phyloP scores from a whole-genome alignment of 2,888 invertebrate species.

The Neocrepidodera transversa region DNA sequence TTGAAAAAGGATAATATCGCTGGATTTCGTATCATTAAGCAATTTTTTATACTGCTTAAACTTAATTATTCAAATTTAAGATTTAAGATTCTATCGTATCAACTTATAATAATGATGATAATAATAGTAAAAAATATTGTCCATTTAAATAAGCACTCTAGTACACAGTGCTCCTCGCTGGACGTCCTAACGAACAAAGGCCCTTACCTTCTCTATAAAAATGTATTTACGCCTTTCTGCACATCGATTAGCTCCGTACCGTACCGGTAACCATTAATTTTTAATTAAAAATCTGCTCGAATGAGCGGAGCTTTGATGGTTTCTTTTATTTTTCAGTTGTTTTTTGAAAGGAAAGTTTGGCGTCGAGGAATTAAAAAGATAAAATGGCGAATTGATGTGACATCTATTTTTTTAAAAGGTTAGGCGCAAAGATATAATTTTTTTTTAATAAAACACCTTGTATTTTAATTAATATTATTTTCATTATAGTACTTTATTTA shows the following conservation, averaged over 20 bases:
- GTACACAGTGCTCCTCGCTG: constrained; percentile 13
- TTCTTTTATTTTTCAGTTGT: constrained; percentile 27
- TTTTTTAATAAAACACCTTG: too few relatives aligned
- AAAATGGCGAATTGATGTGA: constrained; percentile 2
- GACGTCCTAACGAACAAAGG: constrained; percentile 51
- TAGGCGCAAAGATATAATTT: too few relatives aligned
- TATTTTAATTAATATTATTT: too few relatives aligned
- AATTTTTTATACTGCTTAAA: too few relatives aligned
- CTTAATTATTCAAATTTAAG: too few relatives aligned
- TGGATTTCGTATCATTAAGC: not conserved
- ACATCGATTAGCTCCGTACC: constrained; percentile 41
- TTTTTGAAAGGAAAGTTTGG: constrained; percentile 16
- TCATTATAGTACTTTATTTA: too few relatives aligned
- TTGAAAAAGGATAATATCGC: too few relatives aligned
- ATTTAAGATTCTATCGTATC: too few relatives aligned
- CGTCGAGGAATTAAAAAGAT: constrained; percentile 22
- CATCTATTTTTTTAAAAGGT: too few relatives aligned
- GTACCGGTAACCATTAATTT: constrained; percentile 47
- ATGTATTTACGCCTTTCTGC: constrained; percentile 49
- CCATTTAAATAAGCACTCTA: too few relatives aligned
- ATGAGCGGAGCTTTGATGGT: constrained; percentile 35
- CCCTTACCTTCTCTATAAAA: constrained; percentile 49
- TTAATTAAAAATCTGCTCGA: constrained; percentile 45
- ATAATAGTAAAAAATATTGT: not conserved
- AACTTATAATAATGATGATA: too few relatives aligned